phyloP scores from a whole-genome alignment of 1,140 invertebrate species.

The Bombus turneri region DNA sequence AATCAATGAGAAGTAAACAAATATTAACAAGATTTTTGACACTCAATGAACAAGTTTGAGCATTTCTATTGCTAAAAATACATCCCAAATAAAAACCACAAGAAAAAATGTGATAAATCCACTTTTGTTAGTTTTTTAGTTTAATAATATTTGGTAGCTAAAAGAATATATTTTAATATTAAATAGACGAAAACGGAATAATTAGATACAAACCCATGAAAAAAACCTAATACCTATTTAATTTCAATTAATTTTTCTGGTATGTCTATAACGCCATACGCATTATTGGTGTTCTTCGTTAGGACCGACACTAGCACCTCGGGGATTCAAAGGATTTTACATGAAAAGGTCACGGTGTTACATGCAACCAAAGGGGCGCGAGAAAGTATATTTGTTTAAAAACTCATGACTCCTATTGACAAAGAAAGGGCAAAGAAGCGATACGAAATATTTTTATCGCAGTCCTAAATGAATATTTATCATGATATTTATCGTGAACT shows the following conservation, averaged over 20 bases:
- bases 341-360: not conserved
- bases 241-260: not conserved
- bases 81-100: no score
- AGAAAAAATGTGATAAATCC: no score
- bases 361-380: not conserved
- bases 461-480: not conserved
- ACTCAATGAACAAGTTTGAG: no score
- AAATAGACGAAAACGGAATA: no score
- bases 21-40: no score
- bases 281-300: not conserved
- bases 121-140: no score
- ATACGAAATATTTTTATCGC: not conserved
- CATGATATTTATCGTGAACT: not conserved
- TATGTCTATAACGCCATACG: not conserved
- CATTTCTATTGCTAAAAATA: no score
- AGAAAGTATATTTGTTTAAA: slow-evolving; percentile 1
- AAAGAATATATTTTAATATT: no score
- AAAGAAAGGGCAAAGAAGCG: not conserved
- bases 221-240: not conserved
- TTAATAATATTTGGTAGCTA: no score
- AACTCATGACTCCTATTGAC: not conserved
- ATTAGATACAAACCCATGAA: not conserved
- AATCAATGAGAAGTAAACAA: no score
- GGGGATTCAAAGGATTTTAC: not conserved
- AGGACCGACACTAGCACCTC: not conserved